Base-by-base conservation (phyloP, 2,888 invertebrate species). In the Agriopis aurantiaria region DNA sequence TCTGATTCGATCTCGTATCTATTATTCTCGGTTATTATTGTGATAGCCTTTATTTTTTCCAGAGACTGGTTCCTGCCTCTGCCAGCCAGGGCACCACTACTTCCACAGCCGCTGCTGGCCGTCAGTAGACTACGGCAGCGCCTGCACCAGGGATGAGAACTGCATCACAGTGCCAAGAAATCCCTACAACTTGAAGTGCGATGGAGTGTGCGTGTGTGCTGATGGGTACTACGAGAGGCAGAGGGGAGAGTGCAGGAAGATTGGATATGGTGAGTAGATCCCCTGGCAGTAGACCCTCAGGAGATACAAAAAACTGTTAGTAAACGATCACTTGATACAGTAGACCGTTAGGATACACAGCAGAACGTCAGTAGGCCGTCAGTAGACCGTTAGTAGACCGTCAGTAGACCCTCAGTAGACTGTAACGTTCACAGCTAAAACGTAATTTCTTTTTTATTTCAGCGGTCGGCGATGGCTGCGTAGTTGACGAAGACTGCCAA, bases 101-200 rank as follows among this genome's bases (percentile, higher is more conserved):
- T 85, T 89, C 79, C 73, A 73, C 1, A 93, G 93, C 0, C 86
- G 94, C 0, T 95, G 94, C 70, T 94, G 94, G 94, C 76, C 69
- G 0, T 74, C 85, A 0, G 52, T 66, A 0, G 82, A 78, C 14
- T 86, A 79, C 53, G 91, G 90, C 0, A 82, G 77, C 0, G 0
- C 75, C 0, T 94, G 94, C 58, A 55, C 74, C 2, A 69, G 78
- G 0, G 75, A 86, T n/a, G 90, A 90, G 48, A 85, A 94, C 68
- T 94, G 94, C 41, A 56, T 89, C 12, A 83, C 86, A 0, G 52
- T 62, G 0, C 76, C 89, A 0, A 73, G 85, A 0, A 88, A 92
- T 60, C 92, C 92, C 0, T 88, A 78, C 78, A 88, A 85, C 51
- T 56, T 94, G 81, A 73, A 53, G 0, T 94, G 94, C 48, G 62